These are phyloP conservation scores for Psilopogon haemacephalus DNA, from an alignment of 2,113 vertebrate genomes.

Conservation along the genomic window DNA sequence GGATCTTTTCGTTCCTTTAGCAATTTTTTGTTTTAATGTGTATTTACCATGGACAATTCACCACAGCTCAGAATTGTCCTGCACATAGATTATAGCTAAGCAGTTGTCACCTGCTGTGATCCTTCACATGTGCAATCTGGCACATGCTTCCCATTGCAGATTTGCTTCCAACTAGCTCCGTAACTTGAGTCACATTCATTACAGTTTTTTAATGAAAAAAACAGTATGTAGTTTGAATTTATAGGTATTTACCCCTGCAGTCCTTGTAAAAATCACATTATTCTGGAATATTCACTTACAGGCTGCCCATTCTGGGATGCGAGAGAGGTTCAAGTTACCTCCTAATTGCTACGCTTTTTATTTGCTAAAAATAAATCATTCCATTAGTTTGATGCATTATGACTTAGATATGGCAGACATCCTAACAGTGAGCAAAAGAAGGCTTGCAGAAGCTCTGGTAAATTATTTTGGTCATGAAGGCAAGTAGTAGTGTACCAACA, in stretches of 20 bases:
- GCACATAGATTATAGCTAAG: neutral
- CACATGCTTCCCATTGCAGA: neutral
- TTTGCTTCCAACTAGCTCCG: neutral
- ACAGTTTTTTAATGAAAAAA: slow-evolving; percentile 1
- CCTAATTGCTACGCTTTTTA: neutral
- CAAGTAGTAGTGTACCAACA: neutral
- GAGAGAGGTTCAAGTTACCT: neutral
- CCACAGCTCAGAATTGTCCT: neutral
- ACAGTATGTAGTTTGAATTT: neutral
- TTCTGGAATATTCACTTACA: neutral
- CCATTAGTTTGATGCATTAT: neutral
- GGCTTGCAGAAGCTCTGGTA: neutral
- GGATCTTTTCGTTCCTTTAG: neutral
- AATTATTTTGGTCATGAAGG: neutral
- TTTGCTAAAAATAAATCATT: neutral
- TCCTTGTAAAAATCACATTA: neutral
- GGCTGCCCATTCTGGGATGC: neutral
- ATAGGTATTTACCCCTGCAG: neutral
- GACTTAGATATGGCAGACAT: neutral
- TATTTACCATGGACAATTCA: neutral
- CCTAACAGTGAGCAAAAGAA: neutral
- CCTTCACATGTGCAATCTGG: neutral
- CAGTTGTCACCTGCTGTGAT: neutral
- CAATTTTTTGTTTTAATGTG: neutral
- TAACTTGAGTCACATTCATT: neutral